These are phyloP conservation scores for Neofelis nebulosa DNA, from an alignment of 2,113 vertebrate genomes.

Conservation along the genomic window DNA sequence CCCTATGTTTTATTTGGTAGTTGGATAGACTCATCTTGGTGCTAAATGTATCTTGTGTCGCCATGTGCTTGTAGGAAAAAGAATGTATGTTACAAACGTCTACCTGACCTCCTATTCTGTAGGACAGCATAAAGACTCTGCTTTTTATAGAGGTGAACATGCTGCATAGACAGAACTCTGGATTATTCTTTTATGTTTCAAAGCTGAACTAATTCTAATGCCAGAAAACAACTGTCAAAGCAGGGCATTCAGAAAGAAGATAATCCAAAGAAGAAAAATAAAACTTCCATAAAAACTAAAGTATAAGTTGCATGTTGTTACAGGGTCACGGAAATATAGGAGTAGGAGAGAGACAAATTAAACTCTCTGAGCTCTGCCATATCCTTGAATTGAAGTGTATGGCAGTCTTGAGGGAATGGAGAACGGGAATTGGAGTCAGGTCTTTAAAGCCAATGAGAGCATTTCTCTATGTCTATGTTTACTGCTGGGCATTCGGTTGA, in stretches of 20 bases:
- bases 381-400: not conserved
- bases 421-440: not conserved
- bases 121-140: not conserved
- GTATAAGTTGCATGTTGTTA: not conserved
- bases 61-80: not conserved
- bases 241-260: not conserved
- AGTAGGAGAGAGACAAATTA: not conserved
- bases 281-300: conserved; percentile 48
- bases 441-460: not conserved
- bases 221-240: conserved; percentile 37
- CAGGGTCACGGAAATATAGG: not conserved
- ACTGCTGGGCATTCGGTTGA: not conserved
- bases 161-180: not conserved
- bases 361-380: not conserved
- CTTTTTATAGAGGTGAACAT: conserved; percentile 30
- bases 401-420: not conserved
- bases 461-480: not conserved
- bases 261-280: conserved; percentile 41
- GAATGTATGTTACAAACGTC: not conserved
- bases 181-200: conserved; percentile 44
- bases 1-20: not conserved
- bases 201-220: conserved; percentile 37
- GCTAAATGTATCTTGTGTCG: not conserved
- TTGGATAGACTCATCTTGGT: not conserved
- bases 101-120: not conserved